phyloP scores from a whole-genome alignment of 2,797 vertebrate genomes.

The Harpagifer antarcticus region DNA sequence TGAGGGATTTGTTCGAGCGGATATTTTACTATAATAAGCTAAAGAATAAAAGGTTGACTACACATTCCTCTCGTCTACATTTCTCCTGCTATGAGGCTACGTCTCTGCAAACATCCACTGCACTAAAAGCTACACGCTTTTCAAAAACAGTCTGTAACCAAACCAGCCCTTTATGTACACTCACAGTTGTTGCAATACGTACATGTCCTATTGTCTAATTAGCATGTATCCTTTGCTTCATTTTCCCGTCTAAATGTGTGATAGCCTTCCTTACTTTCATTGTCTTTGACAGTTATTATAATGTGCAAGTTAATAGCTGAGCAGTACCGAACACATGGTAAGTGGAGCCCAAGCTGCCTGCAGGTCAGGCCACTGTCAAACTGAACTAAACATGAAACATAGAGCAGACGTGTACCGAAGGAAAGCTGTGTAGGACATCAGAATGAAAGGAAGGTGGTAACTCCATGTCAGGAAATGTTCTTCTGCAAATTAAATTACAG shows the following conservation, averaged over 20 bases:
- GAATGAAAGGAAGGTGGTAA: background rate
- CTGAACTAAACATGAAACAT: conserved; percentile 28
- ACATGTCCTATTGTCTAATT: conserved; percentile 1
- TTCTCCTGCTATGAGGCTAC: conserved; percentile 55
- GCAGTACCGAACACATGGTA: conserved; percentile 38
- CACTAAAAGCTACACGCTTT: conserved; percentile 49
- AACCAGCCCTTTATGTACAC: conserved; percentile 55
- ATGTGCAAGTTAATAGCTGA: conserved; percentile 27
- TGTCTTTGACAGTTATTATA: conserved; percentile 23
- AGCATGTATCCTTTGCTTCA: background rate
- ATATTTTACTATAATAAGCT: conserved; percentile 25
- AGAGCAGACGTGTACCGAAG: conserved; percentile 26
- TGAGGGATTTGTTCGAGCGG: conserved; percentile 10
- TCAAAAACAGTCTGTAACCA: conserved; percentile 16
- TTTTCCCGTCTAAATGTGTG: background rate
- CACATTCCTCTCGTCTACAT: conserved; percentile 74
- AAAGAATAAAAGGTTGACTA: conserved; percentile 42
- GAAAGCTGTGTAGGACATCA: background rate
- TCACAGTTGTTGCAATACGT: conserved; percentile 69
- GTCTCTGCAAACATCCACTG: conserved; percentile 60
- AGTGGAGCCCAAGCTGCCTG: conserved; percentile 77
- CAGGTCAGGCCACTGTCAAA: conserved; percentile 72
- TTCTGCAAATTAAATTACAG: conserved; percentile 6
- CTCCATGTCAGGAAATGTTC: background rate
- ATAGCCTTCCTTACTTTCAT: conserved; percentile 16